Conservation (phyloP, 2,888 invertebrate species). For the Pecten maximus region DNA sequence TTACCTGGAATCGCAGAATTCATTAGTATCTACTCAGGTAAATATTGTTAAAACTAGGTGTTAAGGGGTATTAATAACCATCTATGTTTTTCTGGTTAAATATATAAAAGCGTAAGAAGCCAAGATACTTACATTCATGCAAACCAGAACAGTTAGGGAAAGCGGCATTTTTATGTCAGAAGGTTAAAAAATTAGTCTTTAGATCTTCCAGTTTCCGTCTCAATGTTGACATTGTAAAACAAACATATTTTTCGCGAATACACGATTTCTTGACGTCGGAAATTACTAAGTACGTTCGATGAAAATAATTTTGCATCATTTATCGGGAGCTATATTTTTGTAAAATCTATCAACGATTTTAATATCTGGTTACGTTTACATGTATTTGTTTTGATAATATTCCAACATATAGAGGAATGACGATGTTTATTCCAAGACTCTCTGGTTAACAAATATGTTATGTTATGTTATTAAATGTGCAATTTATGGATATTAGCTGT, state of each 20-base stretch:
- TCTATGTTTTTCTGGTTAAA: neutral
- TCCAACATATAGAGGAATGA: too few relatives aligned
- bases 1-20: neutral
- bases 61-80: neutral
- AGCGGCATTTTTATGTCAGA: neutral
- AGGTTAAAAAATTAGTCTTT: neutral
- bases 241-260: neutral
- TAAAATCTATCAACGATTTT: too few relatives aligned
- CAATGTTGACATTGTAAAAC: neutral
- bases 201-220: neutral
- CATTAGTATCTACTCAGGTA: neutral
- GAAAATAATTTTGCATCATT: too few relatives aligned
- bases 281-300: neutral
- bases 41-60: neutral
- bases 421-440: too few relatives aligned
- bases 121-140: conserved; percentile 13
- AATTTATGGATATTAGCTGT: neutral
- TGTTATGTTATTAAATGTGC: too few relatives aligned
- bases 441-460: too few relatives aligned
- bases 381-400: too few relatives aligned
- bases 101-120: neutral
- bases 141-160: neutral
- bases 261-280: neutral
- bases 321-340: too few relatives aligned
- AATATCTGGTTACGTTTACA: too few relatives aligned